phyloP scores from a whole-genome alignment of 2,113 vertebrate species.

The Turnix velox region DNA sequence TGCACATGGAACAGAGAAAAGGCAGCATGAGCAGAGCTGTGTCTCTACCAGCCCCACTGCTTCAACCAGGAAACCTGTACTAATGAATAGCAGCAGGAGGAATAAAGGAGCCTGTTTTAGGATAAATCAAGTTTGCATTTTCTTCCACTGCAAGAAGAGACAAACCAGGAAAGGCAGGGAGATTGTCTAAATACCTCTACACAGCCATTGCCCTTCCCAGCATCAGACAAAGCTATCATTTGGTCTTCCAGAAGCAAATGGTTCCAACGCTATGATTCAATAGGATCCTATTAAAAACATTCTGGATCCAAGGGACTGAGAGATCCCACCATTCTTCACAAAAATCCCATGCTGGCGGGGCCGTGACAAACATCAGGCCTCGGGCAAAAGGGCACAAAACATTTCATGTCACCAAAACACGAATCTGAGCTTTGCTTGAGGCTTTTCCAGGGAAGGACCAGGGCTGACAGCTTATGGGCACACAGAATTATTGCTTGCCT shows the following conservation, averaged over 20 bases:
- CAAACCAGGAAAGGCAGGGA: background rate
- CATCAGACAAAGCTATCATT: background rate
- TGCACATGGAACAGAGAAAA: background rate
- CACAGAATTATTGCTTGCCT: constrained; percentile 7
- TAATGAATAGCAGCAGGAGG: background rate
- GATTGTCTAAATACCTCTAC: background rate
- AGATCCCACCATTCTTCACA: background rate
- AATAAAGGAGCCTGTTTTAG: background rate
- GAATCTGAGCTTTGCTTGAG: background rate
- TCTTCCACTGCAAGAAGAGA: background rate
- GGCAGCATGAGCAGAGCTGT: background rate
- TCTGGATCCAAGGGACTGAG: background rate
- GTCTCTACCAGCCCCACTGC: background rate
- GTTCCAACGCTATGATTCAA: too few species aligned
- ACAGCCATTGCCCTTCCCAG: background rate
- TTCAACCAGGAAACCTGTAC: background rate
- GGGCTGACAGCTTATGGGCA: background rate
- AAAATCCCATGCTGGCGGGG: constrained; percentile 1
- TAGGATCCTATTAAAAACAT: background rate
- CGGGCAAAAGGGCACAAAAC: constrained; percentile 4
- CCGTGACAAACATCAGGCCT: background rate
- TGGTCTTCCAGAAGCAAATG: background rate
- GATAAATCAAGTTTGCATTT: background rate
- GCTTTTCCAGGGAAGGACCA: background rate
- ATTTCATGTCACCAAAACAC: background rate